Conservation (phyloP, 1,140 invertebrate genomes). For the Carcinoscorpius rotundicauda region DNA sequence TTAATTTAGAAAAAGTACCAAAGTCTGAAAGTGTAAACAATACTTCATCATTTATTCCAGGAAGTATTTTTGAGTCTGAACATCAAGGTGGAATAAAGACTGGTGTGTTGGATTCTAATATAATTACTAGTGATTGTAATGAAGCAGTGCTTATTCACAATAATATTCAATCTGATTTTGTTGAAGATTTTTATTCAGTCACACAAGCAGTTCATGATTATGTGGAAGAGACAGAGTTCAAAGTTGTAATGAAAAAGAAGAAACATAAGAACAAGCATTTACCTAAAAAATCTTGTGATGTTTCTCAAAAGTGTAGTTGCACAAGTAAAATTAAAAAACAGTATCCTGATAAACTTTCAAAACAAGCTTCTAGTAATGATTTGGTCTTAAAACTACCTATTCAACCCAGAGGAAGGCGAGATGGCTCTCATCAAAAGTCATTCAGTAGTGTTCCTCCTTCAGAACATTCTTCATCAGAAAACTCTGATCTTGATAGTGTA, state of each 20-base stretch:
- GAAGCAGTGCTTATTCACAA: too few species aligned
- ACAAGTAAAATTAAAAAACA: conserved; percentile 14
- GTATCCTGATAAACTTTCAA: conserved; percentile 6
- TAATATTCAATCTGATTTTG: conserved; percentile 9
- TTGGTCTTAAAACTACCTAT: conserved; percentile 7
- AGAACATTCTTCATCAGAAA: conserved; percentile 50
- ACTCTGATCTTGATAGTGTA: conserved; percentile 53
- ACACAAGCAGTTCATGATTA: conserved; percentile 10
- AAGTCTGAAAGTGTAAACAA: too few species aligned
- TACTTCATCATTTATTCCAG: too few species aligned
- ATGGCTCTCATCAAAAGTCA: conserved; percentile 35
- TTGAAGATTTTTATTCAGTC: conserved; percentile 14
- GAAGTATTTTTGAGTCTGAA: too few species aligned
- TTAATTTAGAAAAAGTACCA: too few species aligned
- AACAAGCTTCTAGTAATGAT: background rate
- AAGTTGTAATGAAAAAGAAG: conserved; percentile 52
- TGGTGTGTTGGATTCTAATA: too few species aligned
- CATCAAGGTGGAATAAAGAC: too few species aligned
- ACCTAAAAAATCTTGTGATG: conserved; percentile 14
- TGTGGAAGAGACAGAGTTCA: conserved; percentile 41
- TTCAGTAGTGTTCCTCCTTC: conserved; percentile 49
- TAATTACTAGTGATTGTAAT: too few species aligned
- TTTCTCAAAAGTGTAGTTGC: conserved; percentile 21
- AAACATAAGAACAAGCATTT: conserved; percentile 49
- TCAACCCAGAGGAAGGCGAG: conserved; percentile 10